phyloP scores from a whole-genome alignment of 2,888 invertebrate genomes.

The Leptarthrus brevirostris region DNA sequence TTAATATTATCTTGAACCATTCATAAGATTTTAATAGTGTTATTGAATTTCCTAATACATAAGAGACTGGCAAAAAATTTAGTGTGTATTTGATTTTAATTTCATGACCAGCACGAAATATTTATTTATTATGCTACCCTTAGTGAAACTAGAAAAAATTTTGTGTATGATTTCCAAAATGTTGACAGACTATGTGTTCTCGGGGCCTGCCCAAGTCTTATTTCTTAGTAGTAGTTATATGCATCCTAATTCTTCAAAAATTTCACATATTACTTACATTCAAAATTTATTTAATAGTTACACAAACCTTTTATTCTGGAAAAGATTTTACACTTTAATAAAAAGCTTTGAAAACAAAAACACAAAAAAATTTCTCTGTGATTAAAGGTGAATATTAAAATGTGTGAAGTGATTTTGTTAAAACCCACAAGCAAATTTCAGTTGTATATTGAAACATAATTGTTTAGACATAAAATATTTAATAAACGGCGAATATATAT shows the following conservation, averaged over 20 bases:
- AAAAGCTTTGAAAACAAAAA: conserved; percentile 18
- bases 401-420: no score
- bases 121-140: neutral
- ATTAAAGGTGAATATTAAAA: no score
- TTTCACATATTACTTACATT: conserved; percentile 51
- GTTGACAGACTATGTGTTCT: conserved; percentile 38
- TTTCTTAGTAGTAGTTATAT: conserved; percentile 45
- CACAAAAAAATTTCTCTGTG: conserved; percentile 8
- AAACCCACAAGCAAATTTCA: no score
- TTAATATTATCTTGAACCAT: conserved; percentile 40
- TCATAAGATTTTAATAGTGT: conserved; percentile 51
- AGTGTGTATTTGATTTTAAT: conserved; percentile 8
- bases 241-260: conserved; percentile 29
- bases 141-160: no score
- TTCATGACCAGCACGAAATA: conserved; percentile 52
- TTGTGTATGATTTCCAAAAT: no score
- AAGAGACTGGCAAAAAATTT: neutral
- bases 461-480: no score
- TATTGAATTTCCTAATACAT: conserved; percentile 1
- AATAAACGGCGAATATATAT: no score
- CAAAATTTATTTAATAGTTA: conserved; percentile 28
- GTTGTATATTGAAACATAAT: no score
- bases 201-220: conserved; percentile 57
- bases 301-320: conserved; percentile 30
- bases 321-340: conserved; percentile 8